A percentile compares a stretch with the other conserved stretches of the same genome.
Evolutionary conservation across 1,140 invertebrate genomes (phyloP).

Genomic region (Thaumetopoea pityocampa): DNA sequence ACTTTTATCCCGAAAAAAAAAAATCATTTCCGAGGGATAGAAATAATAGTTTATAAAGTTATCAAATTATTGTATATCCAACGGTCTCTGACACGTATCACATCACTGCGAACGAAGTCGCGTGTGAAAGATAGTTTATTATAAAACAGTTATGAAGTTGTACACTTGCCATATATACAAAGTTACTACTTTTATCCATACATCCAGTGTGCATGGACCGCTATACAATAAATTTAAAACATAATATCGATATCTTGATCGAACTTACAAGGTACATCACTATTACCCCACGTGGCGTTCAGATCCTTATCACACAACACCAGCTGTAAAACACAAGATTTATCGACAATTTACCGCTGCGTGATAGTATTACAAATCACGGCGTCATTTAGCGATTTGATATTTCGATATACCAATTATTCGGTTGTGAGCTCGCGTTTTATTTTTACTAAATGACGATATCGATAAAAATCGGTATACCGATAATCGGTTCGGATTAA

Average conservation of each 20-base stretch:
- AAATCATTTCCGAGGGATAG: too few species aligned
- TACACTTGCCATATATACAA: too few species aligned
- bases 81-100: too few species aligned
- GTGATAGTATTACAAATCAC: slow-evolving; percentile 66
- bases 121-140: too few species aligned
- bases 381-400: slow-evolving; percentile 57
- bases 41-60: too few species aligned
- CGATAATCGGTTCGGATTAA: slow-evolving; percentile 13
- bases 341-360: slow-evolving; percentile 63
- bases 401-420: slow-evolving; percentile 37
- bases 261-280: slow-evolving; percentile 37
- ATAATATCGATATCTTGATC: slow-evolving; percentile 32
- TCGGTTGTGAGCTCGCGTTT: slow-evolving; percentile 10
- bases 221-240: slow-evolving; percentile 13
- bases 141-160: too few species aligned
- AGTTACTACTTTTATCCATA: too few species aligned
- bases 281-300: slow-evolving; percentile 62
- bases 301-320: slow-evolving; percentile 61
- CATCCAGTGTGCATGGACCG: slow-evolving; percentile 6
- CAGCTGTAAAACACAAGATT: slow-evolving; percentile 73
- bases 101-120: too few species aligned
- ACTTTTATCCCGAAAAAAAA: too few species aligned
- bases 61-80: too few species aligned
- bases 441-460: too few species aligned
- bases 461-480: slow-evolving; percentile 15